phyloP scores from a whole-genome alignment of 2,888 invertebrate genomes.

The Gastracanthus pulcherrimus region DNA sequence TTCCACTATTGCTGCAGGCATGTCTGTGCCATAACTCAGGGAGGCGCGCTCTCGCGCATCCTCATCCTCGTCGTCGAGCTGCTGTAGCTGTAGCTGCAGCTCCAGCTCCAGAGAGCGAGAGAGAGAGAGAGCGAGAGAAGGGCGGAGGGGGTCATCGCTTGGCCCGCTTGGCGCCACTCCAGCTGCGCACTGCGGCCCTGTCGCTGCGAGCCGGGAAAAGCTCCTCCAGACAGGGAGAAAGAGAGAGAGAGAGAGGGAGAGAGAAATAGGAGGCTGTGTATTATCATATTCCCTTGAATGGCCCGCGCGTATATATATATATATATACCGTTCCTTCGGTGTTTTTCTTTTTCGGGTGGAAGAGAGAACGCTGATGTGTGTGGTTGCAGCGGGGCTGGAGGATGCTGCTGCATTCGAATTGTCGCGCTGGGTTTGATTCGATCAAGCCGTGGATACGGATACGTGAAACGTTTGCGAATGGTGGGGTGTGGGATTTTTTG shows the following conservation, averaged over 20 bases:
- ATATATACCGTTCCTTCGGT: not conserved
- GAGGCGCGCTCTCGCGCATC: not conserved
- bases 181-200: conserved; percentile 71
- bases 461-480: not conserved
- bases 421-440: not conserved
- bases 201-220: not conserved
- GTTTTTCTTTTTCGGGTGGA: not conserved
- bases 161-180: conserved; percentile 74
- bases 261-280: conserved; percentile 8
- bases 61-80: not conserved
- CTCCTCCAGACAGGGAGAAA: not conserved
- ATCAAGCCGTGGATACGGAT: not conserved
- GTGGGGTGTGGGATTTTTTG: not conserved
- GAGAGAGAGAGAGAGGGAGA: conserved; percentile 14
- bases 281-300: conserved; percentile 32
- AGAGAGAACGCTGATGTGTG: no score
- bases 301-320: conserved; percentile 8
- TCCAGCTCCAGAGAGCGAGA: not conserved
- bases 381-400: not conserved
- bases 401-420: not conserved
- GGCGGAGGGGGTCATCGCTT: conserved; percentile 40
- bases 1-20: not conserved
- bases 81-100: not conserved
- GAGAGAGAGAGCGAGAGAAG: conserved; percentile 4
- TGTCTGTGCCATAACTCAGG: conserved; percentile 42